phyloP scores from a whole-genome alignment of 2,797 vertebrate genomes.

The Mormyrus proboscirostris region DNA sequence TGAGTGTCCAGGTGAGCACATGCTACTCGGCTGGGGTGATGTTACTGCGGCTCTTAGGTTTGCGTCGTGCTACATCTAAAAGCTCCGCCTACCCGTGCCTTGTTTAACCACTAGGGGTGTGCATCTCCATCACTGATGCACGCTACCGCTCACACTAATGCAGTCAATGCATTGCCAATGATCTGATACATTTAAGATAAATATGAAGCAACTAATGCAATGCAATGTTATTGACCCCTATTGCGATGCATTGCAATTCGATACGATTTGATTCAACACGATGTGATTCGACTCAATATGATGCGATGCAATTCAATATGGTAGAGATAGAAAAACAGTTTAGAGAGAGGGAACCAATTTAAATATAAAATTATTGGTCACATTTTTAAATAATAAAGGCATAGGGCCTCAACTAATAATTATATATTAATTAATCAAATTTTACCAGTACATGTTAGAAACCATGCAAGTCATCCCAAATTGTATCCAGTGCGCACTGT shows the following conservation, averaged over 20 bases:
- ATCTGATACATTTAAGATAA: neutral
- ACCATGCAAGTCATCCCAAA: too few relatives aligned
- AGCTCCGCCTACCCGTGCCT: neutral
- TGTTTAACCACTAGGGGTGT: neutral
- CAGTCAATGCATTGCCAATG: neutral
- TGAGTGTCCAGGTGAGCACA: constrained; percentile 71
- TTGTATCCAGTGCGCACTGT: too few relatives aligned
- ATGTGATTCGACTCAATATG: neutral
- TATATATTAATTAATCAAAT: neutral
- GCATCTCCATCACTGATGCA: neutral
- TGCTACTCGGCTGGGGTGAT: neutral
- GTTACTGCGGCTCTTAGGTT: neutral
- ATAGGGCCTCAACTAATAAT: neutral
- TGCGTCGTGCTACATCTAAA: neutral
- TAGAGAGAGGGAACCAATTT: neutral
- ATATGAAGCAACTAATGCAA: neutral
- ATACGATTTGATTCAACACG: neutral
- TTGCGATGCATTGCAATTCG: neutral
- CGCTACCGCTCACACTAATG: neutral
- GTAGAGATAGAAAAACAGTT: neutral
- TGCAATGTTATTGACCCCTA: neutral
- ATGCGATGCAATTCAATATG: neutral
- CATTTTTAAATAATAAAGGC: neutral
- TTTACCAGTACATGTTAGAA: too few relatives aligned
- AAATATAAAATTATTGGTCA: neutral